These are phyloP conservation scores for Parotocinclus haroldoi DNA, from an alignment of 2,797 vertebrate species.

Conservation along the genomic window DNA sequence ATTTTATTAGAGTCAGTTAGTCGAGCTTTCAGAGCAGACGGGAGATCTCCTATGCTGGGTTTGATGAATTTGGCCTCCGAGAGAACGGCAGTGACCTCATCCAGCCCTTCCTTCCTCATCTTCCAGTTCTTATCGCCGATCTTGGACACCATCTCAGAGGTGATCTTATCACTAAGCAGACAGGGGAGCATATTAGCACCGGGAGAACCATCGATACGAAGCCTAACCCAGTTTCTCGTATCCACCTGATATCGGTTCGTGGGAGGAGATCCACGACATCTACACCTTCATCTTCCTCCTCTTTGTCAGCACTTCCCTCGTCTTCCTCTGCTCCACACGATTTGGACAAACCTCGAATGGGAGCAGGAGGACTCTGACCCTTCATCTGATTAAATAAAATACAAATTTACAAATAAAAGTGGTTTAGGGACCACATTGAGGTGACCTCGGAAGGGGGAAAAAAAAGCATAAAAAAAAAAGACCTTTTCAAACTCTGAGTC, in stretches of 20 bases:
- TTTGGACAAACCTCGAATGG: slow-evolving; percentile 76
- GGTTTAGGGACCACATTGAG: too few species aligned
- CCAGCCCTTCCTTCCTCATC: slow-evolving; percentile 92
- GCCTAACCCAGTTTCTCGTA: neutral
- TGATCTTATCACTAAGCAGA: slow-evolving; percentile 84
- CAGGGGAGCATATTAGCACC: too few species aligned
- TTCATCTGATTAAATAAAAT: slow-evolving; percentile 85
- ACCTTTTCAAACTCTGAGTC: slow-evolving; percentile 95
- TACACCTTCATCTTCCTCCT: slow-evolving; percentile 69
- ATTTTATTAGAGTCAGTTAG: slow-evolving; percentile 97
- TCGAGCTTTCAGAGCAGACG: slow-evolving; percentile 83
- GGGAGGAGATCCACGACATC: slow-evolving; percentile 92
- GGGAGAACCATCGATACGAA: too few species aligned
- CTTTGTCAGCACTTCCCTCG: slow-evolving; percentile 61
- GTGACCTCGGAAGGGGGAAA: too few species aligned
- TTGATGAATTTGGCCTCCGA: slow-evolving; percentile 95
- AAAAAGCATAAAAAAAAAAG: too few species aligned
- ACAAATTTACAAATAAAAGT: too few species aligned
- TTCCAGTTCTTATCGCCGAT: slow-evolving; percentile 98
- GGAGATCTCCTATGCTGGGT: slow-evolving; percentile 86
- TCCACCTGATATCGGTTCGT: slow-evolving; percentile 85
- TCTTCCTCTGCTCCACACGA: slow-evolving; percentile 57
- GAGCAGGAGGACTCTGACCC: slow-evolving; percentile 83
- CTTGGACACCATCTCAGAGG: slow-evolving; percentile 86
- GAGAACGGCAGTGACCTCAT: slow-evolving; percentile 85